Evolutionary conservation across 2,797 vertebrate species (phyloP).

Genomic region (Scyliorhinus canicula): DNA sequence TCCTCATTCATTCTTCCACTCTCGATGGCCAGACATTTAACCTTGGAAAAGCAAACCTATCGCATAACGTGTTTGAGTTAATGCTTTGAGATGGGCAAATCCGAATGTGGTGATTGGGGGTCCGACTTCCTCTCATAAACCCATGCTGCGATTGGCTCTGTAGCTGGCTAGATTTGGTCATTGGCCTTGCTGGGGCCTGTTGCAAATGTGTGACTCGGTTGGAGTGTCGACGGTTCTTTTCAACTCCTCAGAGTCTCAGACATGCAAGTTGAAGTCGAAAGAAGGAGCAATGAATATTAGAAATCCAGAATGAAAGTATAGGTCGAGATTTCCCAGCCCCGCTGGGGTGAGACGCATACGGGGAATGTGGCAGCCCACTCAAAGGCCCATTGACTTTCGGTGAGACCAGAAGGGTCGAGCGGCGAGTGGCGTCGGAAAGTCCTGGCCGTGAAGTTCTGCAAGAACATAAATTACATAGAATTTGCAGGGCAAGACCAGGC

Average conservation of each 20-base stretch:
- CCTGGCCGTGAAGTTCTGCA: background rate
- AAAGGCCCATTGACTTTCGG: too few relatives aligned
- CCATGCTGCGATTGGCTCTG: background rate
- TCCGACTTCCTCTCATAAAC: background rate
- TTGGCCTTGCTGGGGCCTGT: background rate
- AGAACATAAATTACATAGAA: background rate
- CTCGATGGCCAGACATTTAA: background rate
- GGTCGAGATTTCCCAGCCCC: too few relatives aligned
- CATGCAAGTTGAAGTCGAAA: background rate
- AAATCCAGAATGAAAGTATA: background rate
- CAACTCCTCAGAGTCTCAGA: too few relatives aligned
- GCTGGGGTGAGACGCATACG: too few relatives aligned
- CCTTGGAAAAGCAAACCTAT: background rate
- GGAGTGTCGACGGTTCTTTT: too few relatives aligned
- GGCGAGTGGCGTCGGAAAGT: too few relatives aligned
- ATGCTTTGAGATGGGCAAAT: background rate
- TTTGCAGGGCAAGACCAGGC: background rate
- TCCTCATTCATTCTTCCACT: background rate
- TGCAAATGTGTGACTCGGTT: background rate
- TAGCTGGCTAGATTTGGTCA: too few relatives aligned
- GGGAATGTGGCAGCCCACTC: too few relatives aligned
- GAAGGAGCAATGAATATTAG: background rate
- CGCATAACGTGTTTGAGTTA: background rate
- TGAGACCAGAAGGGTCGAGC: too few relatives aligned
- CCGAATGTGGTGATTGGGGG: background rate